Base-by-base conservation (phyloP, 2,888 invertebrate species). In the Eucriotettix oculatus region DNA sequence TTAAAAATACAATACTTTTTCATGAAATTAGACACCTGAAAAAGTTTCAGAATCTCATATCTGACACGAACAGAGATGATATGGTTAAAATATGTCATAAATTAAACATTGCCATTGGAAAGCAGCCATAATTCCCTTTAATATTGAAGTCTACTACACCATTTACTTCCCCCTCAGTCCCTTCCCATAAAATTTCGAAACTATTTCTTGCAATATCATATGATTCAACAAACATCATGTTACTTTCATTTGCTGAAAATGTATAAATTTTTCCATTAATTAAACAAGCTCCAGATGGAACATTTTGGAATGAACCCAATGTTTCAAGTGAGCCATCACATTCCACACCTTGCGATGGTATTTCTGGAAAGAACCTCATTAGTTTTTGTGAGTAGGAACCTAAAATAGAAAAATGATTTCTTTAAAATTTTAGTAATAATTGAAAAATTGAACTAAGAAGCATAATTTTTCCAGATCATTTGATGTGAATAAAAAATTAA, bases 111-210 rank as follows among this genome's bases (percentile, higher is more conserved):
- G 29, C 29, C 42, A 63, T 12, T 29, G 63, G 57, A 58, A 64
- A 64, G 52, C 63, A 60, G 10, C 62, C 61, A n/a, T 56, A 58
- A 11, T 58, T 56, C 40, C 56, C 54, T 17, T 62, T 59, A 10
- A 57, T 44, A 40, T 58, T 58, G 29, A 62, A 64, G 40, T 57
- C 55, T 16, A 57, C 12, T 16, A 57, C 17, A 52, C 53, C 57
- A 42, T 57, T 29, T 16, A 16, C 54, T 29, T 17, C 41, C 14
- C 48, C 12, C 17, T 55, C 16, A 16, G 12, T 52, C 40, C 61
- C 48, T 16, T 56, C n/a, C 63, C 63, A 63, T 7, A 61, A 40
- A 41, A 62, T 54, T 14, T 42, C 57, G 42, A 64, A 64, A 40
- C 17, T 29, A n/a, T 55, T 52, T 7, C 52, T 17, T 11, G 16